Evolutionary conservation across 2,888 invertebrate genomes (phyloP).

Genomic region (Trypoxylon attenuatum): DNA sequence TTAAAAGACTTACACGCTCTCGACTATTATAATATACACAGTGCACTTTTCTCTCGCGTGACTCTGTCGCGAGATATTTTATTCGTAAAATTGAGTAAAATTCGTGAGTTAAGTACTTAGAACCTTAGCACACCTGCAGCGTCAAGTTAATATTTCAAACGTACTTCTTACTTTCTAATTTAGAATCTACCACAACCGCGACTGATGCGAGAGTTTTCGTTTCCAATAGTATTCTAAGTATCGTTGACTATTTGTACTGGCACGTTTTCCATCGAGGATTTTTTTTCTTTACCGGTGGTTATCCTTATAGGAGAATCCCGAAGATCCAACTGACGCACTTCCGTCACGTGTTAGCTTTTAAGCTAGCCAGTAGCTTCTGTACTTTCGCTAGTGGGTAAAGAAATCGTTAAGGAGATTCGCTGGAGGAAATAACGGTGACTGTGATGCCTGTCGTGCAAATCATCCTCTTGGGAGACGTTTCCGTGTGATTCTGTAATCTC

Average conservation of each 20-base stretch:
- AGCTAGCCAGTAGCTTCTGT: constrained; percentile 32
- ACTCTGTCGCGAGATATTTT: too few species aligned
- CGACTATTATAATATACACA: too few species aligned
- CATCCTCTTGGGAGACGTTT: constrained; percentile 13
- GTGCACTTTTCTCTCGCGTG: too few species aligned
- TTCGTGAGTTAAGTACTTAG: too few species aligned
- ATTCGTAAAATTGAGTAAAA: too few species aligned
- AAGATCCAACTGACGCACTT: constrained; percentile 12
- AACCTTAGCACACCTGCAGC: too few species aligned
- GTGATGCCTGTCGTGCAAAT: constrained; percentile 21
- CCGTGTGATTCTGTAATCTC: too few species aligned
- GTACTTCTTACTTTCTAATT: neutral
- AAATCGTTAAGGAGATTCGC: constrained; percentile 41
- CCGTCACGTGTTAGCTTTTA: constrained; percentile 12
- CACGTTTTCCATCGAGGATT: neutral
- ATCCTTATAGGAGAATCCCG: constrained; percentile 5
- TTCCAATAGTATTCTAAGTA: neutral
- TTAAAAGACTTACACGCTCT: too few species aligned
- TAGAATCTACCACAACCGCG: neutral
- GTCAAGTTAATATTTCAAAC: neutral
- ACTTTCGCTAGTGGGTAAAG: constrained; percentile 59
- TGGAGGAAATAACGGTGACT: constrained; percentile 28
- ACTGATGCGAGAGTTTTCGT: neutral
- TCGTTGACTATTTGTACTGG: too few species aligned
- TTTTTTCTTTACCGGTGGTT: neutral